These are phyloP conservation scores for Idaea dimidiata DNA, from an alignment of 2,888 invertebrate species.

Conservation along the genomic window DNA sequence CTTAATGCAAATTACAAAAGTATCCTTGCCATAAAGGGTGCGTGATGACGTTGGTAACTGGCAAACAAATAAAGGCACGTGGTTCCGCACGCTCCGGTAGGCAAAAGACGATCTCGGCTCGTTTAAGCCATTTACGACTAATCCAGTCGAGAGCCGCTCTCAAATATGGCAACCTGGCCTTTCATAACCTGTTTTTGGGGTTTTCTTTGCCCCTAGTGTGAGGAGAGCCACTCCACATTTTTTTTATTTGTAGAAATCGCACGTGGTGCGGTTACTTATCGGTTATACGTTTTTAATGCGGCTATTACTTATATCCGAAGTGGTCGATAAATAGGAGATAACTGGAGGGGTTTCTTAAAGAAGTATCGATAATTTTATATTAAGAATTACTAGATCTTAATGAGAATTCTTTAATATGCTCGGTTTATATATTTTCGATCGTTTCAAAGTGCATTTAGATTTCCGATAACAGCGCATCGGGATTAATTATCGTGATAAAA, in stretches of 20 bases:
- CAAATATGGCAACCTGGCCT: constrained; percentile 77
- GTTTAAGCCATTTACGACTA: constrained; percentile 80
- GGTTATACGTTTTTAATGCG: not conserved
- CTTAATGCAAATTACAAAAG: constrained; percentile 56
- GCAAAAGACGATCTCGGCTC: constrained; percentile 67
- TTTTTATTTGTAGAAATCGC: constrained; percentile 49
- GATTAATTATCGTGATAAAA: not conserved
- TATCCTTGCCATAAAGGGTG: constrained; percentile 65
- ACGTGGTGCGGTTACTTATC: constrained; percentile 33
- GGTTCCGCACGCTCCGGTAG: constrained; percentile 56
- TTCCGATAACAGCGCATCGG: not conserved
- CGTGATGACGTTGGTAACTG: constrained; percentile 60
- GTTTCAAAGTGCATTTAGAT: constrained; percentile 10
- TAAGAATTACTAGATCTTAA: not conserved
- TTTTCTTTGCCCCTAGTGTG: constrained; percentile 69
- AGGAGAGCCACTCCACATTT: constrained; percentile 43
- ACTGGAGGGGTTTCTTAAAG: not conserved
- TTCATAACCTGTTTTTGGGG: constrained; percentile 80
- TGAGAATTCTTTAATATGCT: not conserved
- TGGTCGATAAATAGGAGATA: not conserved
- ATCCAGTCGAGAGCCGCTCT: constrained; percentile 71
- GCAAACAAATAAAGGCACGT: constrained; percentile 68
- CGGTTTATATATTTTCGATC: constrained; percentile 6
- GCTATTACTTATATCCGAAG: not conserved
- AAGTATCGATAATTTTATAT: not conserved